Conservation (phyloP, 2,888 invertebrate genomes). For the Alsophila aescularia region DNA sequence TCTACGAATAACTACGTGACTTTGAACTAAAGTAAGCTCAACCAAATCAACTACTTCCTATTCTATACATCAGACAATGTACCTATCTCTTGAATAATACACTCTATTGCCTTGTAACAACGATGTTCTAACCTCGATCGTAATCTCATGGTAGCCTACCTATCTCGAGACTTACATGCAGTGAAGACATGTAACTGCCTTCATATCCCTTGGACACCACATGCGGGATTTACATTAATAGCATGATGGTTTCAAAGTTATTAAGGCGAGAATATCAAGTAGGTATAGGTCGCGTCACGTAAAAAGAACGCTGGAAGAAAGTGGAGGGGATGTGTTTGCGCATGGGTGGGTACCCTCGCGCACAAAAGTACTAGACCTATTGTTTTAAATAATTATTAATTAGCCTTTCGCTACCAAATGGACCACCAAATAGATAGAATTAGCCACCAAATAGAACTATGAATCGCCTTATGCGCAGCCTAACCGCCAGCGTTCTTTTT, state of each 20-base stretch:
- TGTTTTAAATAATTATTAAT: too few relatives aligned
- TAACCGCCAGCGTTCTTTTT: too few relatives aligned
- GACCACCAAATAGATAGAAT: too few relatives aligned
- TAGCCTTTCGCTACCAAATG: too few relatives aligned
- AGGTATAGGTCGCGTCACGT: background rate
- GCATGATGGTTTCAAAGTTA: constrained; percentile 29
- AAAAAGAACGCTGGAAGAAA: too few relatives aligned
- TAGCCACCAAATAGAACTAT: too few relatives aligned
- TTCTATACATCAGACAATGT: constrained; percentile 21
- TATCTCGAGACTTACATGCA: constrained; percentile 32
- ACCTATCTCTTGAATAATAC: constrained; percentile 26
- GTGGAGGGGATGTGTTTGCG: too few relatives aligned
- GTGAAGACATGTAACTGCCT: constrained; percentile 36
- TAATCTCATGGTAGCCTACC: constrained; percentile 39
- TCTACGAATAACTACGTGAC: constrained; percentile 52
- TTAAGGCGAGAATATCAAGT: constrained; percentile 32
- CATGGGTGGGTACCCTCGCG: too few relatives aligned
- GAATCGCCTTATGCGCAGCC: too few relatives aligned
- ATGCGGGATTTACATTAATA: constrained; percentile 35
- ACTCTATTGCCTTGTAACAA: constrained; percentile 32
- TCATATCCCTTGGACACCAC: constrained; percentile 36
- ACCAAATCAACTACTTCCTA: constrained; percentile 2
- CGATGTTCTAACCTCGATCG: constrained; percentile 19
- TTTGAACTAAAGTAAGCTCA: constrained; percentile 42
- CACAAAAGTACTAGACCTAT: too few relatives aligned